Evolutionary conservation across 2,888 invertebrate species (phyloP), one percentile per base, ranked within the genome.

Genomic region (Plagodis pulveraria): DNA sequence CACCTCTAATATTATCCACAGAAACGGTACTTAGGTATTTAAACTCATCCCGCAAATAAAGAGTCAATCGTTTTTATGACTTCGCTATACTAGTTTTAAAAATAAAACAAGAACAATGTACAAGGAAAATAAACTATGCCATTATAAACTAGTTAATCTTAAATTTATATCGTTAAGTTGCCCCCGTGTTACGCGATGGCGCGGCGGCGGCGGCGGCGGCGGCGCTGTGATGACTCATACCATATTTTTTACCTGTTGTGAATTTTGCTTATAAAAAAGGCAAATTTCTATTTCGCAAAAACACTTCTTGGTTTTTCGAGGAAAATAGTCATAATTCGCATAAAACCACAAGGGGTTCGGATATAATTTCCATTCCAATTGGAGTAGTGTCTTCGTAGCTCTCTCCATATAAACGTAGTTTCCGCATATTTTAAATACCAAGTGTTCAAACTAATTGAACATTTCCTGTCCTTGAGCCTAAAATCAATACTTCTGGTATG

Each of bases 131-230:
- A 40, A 40, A 10, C 10, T 10, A 40, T 40, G 40, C 5, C 40
- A 40, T 40, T 40, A 8, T 40, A 40, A 40, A 40, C 58, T 53
- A 50, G 53, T 58, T 58, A 33, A 36, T 40, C 2, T 40, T 10
- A 40, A 40, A 40, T 40, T 10, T 40, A 50, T n/a, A 45, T 36
- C 48, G 47, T 52, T 22, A 49, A 41, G 53, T 22, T 50, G 58
- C 58, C 54, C 46, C 58, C 35, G 58, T 46, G 58, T 50, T 59
- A 54, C 58, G 54, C 58, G 36, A 22, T 53, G n/a, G 5, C 10
- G 10, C 40, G 10, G 22, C 22, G n/a, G n/a, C n/a, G n/a, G 22
- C 22, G 4, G 22, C 8, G 40, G 10, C 40, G 6, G 22, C 22
- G 22, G 22, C 22, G 22, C 22, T 22, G 22, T 10, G 40, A 5